Conservation (phyloP, 2,113 vertebrate species). For the Ondatra zibethicus region DNA sequence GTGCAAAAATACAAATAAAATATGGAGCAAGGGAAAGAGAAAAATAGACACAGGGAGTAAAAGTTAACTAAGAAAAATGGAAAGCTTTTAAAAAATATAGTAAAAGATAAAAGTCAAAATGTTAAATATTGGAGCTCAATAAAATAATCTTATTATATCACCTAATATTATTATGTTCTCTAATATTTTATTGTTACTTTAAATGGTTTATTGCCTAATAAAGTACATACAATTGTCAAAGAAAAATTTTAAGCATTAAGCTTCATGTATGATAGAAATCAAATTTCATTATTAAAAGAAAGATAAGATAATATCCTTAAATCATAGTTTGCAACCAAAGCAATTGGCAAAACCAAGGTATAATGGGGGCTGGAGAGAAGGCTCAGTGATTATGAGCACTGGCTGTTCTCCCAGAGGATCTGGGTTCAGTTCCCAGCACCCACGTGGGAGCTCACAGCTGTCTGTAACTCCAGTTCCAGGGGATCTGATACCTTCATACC, state of each 20-base stretch:
- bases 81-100: not conserved
- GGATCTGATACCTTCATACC: too few relatives aligned
- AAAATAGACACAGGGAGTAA: not conserved
- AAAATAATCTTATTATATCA: not conserved
- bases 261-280: not conserved
- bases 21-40: not conserved
- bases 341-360: not conserved
- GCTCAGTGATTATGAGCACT: too few relatives aligned
- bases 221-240: not conserved
- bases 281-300: constrained; percentile 22
- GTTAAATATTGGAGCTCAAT: not conserved
- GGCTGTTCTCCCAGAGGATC: too few relatives aligned
- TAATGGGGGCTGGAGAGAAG: too few relatives aligned
- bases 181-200: not conserved
- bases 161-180: not conserved
- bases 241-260: not conserved
- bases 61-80: not conserved
- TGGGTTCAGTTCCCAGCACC: too few relatives aligned
- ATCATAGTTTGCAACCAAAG: not conserved
- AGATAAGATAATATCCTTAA: not conserved
- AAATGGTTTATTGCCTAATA: not conserved
- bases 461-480: too few relatives aligned
- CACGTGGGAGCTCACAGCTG: rapidly evolving
- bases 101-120: not conserved
- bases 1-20: not conserved